Percentiles rank a stretch among this genome's conserved stretches.
Evolutionary conservation across 1,140 invertebrate genomes (phyloP).

Genomic region (Lutraria rhynchaena): DNA sequence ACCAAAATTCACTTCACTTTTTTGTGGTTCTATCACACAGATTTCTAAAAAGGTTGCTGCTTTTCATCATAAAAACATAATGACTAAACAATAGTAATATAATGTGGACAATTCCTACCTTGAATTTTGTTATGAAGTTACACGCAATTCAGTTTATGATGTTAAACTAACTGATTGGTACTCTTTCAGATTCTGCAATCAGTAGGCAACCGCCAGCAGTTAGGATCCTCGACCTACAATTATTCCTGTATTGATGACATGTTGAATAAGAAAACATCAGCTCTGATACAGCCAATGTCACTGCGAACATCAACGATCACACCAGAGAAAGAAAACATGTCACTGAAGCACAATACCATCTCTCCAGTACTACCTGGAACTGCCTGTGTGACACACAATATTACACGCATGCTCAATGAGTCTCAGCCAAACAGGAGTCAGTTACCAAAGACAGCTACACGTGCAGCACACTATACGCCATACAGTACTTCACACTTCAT

Average conservation of each 20-base stretch:
- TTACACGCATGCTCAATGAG: constrained; percentile 41
- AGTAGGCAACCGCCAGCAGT: constrained; percentile 35
- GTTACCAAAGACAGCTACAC: constrained; percentile 1
- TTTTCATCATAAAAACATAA: too few relatives aligned
- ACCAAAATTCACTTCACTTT: too few relatives aligned
- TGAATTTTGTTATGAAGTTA: too few relatives aligned
- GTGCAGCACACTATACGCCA: constrained; percentile 15
- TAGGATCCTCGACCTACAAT: neutral
- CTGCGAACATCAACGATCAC: neutral
- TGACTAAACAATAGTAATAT: too few relatives aligned
- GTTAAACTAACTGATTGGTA: neutral
- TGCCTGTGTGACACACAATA: constrained; percentile 48
- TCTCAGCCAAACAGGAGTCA: neutral
- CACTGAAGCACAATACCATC: constrained; percentile 17
- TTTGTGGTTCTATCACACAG: too few relatives aligned
- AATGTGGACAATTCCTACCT: too few relatives aligned
- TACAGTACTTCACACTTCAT: constrained; percentile 45
- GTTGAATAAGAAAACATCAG: constrained; percentile 42
- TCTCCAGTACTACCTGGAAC: constrained; percentile 41
- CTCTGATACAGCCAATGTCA: constrained; percentile 45
- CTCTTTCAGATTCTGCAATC: constrained; percentile 21
- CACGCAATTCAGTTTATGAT: too few relatives aligned
- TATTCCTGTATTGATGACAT: constrained; percentile 31
- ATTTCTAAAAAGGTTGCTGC: too few relatives aligned
- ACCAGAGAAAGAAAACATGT: constrained; percentile 50